Evolutionary conservation across 2,888 invertebrate species (phyloP).

Genomic region (Dexiosoma caninum): DNA sequence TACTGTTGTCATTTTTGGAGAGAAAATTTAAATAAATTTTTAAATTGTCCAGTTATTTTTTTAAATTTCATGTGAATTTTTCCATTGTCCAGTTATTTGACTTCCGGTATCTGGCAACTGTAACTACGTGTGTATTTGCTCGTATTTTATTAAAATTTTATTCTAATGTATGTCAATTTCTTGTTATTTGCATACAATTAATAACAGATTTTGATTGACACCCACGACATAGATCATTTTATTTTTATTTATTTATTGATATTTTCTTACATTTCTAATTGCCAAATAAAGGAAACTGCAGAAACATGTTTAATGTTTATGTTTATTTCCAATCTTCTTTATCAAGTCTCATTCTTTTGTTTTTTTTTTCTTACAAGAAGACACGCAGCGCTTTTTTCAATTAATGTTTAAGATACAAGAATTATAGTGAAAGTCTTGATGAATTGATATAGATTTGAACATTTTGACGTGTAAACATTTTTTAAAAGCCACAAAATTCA

Average conservation of each 20-base stretch:
- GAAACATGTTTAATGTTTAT: conserved; percentile 23
- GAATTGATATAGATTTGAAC: conserved; percentile 23
- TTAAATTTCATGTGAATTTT: too few relatives aligned
- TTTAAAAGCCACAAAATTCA: too few relatives aligned
- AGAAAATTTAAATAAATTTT: too few relatives aligned
- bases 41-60: too few relatives aligned
- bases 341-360: not conserved
- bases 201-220: conserved; percentile 53
- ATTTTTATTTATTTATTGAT: conserved; percentile 10
- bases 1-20: too few relatives aligned
- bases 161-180: conserved; percentile 49
- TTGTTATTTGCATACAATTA: conserved; percentile 45
- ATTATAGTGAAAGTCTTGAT: too few relatives aligned
- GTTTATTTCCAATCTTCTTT: not conserved
- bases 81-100: too few relatives aligned
- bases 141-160: not conserved
- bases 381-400: not conserved
- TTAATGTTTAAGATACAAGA: too few relatives aligned
- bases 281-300: not conserved
- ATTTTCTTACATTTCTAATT: not conserved
- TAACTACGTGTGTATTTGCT: not conserved
- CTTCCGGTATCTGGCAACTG: too few relatives aligned
- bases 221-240: conserved; percentile 48
- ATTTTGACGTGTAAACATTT: conserved; percentile 1
- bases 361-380: not conserved